Percentiles rank a stretch among this genome's conserved stretches.
Evolutionary conservation across 2,888 invertebrate genomes (phyloP).

Genomic region (Lasiommata megera): DNA sequence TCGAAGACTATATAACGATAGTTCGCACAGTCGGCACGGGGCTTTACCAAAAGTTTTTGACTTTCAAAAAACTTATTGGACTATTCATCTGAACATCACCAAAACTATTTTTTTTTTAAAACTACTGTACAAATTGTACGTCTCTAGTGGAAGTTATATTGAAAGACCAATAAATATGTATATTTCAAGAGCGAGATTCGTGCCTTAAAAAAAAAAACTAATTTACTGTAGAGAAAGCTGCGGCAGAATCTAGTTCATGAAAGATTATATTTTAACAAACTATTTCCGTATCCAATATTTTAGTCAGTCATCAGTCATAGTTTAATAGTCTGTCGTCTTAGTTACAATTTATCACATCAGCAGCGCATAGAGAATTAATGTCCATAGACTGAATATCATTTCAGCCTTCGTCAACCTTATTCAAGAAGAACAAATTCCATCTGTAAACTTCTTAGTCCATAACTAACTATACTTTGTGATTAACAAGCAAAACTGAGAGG

Average conservation of each 20-base stretch:
- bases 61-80: background rate
- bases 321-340: too few species aligned
- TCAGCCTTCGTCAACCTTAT: background rate
- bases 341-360: too few species aligned
- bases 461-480: too few species aligned
- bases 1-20: constrained; percentile 11
- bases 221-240: background rate
- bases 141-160: background rate
- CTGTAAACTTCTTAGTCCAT: too few species aligned
- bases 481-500: too few species aligned
- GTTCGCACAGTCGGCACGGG: constrained; percentile 8
- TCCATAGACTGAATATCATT: background rate
- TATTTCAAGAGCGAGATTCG: background rate
- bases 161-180: background rate
- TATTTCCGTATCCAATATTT: background rate
- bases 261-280: background rate
- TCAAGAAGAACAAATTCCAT: too few species aligned
- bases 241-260: background rate
- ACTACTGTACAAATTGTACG: background rate
- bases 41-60: background rate
- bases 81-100: background rate
- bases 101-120: background rate
- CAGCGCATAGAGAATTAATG: too few species aligned
- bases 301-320: background rate
- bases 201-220: background rate